Base-by-base conservation (phyloP, 2,797 vertebrate species). In the Catamblyrhynchus diadema region DNA sequence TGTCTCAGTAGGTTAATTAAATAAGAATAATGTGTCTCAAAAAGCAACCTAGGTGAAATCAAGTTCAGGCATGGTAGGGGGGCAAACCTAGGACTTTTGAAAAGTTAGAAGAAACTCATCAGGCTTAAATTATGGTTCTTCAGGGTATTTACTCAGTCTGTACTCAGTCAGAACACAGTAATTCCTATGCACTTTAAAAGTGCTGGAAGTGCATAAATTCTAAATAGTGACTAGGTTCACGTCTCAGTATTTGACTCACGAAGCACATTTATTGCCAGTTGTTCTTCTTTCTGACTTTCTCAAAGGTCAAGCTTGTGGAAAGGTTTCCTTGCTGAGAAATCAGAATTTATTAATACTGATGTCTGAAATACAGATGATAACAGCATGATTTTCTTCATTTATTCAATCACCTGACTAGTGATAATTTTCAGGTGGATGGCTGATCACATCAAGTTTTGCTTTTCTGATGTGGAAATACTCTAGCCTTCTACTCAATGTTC, bases 261-360 rank as follows among this genome's bases (percentile, higher is more conserved):
- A 79, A 95, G 37, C 39, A 64, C 37, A 56, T 69, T 87, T 79
- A 72, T 90, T 89, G 44, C 24, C 54, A 84, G 69, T 61, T 90
- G 61, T 65, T 93, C 57, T 67, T 84, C 59, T 80, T 86, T 69
- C 72, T 90, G 50, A 82, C 71, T 94, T 95, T 90, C 74, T 91
- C 48, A 95, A 95, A 94, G 88, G 92, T 93, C 74, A 88, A 25
- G 50, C 81, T 89, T 92, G 33, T 93, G 32, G 81, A 87, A 93
- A 96, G 47, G 54, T 92, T 83, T 47, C 33, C 50, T 95, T 85
- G n/a, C 80, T 86, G 91, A 91, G 65, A 32, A 94, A 86, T 92
- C 57, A 72, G 72, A 72, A 74, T 91, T 89, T 86, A 65, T 92
- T 95, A 92, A 87, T 88, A 53, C 21, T 67, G 37, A 69, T 94